Percentiles rank a stretch among this genome's conserved stretches.
Conservation (phyloP, 2,797 vertebrate genomes). For the Vultur gryphus region DNA sequence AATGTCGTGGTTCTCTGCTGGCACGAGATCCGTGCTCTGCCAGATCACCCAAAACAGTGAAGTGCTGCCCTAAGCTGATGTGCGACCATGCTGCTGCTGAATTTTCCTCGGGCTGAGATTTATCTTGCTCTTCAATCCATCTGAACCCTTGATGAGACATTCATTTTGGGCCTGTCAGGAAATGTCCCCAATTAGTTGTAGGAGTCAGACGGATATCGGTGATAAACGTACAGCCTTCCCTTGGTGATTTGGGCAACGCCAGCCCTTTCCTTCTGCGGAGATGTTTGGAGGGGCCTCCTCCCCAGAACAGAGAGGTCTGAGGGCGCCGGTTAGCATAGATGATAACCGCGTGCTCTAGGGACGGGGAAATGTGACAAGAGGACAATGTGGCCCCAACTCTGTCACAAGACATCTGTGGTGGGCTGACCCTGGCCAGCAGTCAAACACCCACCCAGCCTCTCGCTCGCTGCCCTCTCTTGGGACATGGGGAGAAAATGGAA, state of each 20-base stretch:
- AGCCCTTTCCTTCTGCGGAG: background rate
- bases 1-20: background rate
- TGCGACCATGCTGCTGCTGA: background rate
- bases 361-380: background rate
- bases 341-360: background rate
- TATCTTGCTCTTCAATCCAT: background rate
- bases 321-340: background rate
- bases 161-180: background rate
- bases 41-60: background rate
- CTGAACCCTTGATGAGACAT: background rate
- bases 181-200: background rate
- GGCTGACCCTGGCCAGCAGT: background rate
- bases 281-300: background rate
- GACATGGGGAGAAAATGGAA: background rate
- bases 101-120: background rate
- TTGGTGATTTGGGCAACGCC: background rate
- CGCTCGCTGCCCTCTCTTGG: background rate
- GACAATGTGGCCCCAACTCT: background rate
- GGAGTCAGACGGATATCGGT: rapidly evolving
- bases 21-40: rapidly evolving
- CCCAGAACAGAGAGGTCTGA: background rate
- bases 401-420: background rate
- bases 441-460: background rate
- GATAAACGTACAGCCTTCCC: background rate
- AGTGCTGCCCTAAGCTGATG: background rate